These are phyloP conservation scores for Ferdinandea cuprea DNA, from an alignment of 2,888 invertebrate species.

Conservation along the genomic window DNA sequence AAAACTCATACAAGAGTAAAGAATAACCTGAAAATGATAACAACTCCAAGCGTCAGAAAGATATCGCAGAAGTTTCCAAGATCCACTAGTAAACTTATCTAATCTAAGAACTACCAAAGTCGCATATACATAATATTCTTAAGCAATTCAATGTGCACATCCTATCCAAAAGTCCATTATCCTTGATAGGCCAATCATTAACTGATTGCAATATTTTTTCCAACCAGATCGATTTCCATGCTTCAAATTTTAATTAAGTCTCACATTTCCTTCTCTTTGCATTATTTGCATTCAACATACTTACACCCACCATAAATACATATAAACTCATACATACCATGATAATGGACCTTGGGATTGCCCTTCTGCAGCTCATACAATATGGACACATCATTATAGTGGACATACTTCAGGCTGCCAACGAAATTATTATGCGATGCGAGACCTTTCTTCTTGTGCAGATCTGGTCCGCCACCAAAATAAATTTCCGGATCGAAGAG, in stretches of 20 bases:
- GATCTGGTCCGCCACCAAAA: constrained; percentile 93
- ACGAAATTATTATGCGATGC: constrained; percentile 93
- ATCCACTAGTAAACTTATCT: too few relatives aligned
- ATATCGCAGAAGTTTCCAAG: too few relatives aligned
- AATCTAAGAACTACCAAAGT: too few relatives aligned
- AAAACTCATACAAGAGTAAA: too few relatives aligned
- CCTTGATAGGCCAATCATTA: background rate
- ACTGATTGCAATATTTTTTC: background rate
- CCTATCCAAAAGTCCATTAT: too few relatives aligned
- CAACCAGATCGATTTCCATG: background rate
- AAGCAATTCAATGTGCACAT: too few relatives aligned
- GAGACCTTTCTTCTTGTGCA: constrained; percentile 92
- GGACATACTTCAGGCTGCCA: constrained; percentile 95
- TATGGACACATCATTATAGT: constrained; percentile 96
- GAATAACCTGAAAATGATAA: too few relatives aligned
- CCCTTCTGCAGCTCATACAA: constrained; percentile 93
- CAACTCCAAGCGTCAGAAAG: too few relatives aligned
- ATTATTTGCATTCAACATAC: background rate
- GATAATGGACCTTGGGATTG: constrained; percentile 93
- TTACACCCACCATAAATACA: background rate
- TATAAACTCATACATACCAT: constrained; percentile 82
- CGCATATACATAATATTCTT: too few relatives aligned
- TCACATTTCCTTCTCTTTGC: background rate
- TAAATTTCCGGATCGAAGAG: constrained; percentile 97
- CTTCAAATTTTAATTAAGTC: background rate